Conservation (phyloP, 2,888 invertebrate genomes). For the Agonopterix alstromeriana region DNA sequence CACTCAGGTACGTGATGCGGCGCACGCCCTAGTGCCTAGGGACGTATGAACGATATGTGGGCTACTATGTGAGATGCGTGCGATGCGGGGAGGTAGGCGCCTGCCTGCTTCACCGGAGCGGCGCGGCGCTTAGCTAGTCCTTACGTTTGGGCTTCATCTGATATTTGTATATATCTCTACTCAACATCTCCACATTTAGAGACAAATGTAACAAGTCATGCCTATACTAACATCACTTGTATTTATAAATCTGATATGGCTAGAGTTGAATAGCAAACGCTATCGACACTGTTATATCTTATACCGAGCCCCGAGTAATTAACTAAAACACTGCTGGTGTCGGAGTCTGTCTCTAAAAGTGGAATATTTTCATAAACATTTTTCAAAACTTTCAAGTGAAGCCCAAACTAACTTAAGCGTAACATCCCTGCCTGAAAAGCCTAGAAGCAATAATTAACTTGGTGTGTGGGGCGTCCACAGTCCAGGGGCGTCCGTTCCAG, state of each 20-base stretch:
- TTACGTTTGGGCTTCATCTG: slow-evolving; percentile 1
- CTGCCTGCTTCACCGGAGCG: slow-evolving; percentile 4
- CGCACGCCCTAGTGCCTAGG: slow-evolving; percentile 18
- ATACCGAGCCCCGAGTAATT: too few relatives aligned
- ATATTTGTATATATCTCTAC: not conserved
- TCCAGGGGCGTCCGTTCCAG: slow-evolving; percentile 78
- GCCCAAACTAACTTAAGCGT: not conserved
- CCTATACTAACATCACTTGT: too few relatives aligned
- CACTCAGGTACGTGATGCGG: slow-evolving; percentile 77
- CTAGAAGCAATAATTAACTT: not conserved
- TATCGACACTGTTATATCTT: too few relatives aligned
- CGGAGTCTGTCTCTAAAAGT: too few relatives aligned
- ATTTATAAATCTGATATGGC: too few relatives aligned
- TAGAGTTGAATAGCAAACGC: too few relatives aligned
- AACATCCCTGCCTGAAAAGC: not conserved
- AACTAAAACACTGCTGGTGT: too few relatives aligned
- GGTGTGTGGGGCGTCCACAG: slow-evolving; percentile 44
- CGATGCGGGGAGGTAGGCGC: slow-evolving; percentile 12
- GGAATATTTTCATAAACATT: not conserved
- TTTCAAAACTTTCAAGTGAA: not conserved
- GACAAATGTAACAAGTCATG: too few relatives aligned
- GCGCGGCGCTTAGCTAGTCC: not conserved
- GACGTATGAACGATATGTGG: slow-evolving; percentile 42
- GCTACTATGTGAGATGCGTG: slow-evolving; percentile 27
- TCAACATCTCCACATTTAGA: too few relatives aligned